phyloP scores from a whole-genome alignment of 1,140 invertebrate species.

The Ostrea denselamellosa region DNA sequence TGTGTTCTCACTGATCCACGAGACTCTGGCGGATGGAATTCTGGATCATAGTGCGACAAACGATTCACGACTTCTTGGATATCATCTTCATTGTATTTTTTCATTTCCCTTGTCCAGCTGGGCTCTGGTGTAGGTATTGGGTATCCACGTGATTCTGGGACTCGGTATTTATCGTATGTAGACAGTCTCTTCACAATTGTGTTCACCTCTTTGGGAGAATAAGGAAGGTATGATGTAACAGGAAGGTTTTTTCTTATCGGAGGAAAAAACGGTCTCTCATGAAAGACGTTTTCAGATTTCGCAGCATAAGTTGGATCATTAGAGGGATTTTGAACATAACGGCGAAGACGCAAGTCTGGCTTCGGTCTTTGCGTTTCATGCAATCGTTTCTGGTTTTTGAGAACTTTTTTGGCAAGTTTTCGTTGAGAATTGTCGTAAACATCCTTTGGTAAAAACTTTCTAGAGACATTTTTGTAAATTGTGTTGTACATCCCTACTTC shows the following conservation, averaged over 20 bases:
- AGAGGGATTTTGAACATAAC: conserved; percentile 6
- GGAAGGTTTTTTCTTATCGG: conserved; percentile 3
- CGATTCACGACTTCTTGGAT: conserved; percentile 4
- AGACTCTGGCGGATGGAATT: conserved; percentile 11
- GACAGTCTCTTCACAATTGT: conserved; percentile 4
- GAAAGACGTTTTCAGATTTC: not conserved
- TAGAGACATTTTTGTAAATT: conserved; percentile 16
- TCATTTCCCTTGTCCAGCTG: not conserved
- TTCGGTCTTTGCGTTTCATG: conserved; percentile 25
- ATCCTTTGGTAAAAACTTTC: conserved; percentile 14
- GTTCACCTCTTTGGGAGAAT: not conserved
- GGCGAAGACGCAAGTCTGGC: not conserved
- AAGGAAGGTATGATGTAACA: conserved; percentile 10
- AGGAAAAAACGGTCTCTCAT: conserved; percentile 13
- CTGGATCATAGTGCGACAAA: conserved; percentile 15
- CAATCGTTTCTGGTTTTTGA: not conserved
- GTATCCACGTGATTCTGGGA: conserved; percentile 9
- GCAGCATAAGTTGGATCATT: conserved; percentile 31
- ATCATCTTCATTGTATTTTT: conserved; percentile 7
- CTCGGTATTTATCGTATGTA: conserved; percentile 10
- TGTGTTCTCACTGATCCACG: conserved; percentile 9
- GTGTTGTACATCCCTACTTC: conserved; percentile 22
- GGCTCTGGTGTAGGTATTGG: not conserved
- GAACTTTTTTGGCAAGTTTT: conserved; percentile 9
- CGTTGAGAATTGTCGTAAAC: conserved; percentile 19